Evolutionary conservation across 92 coral and sea anemone species (phyloP).

Genomic region (Zoanthus sociatus): DNA sequence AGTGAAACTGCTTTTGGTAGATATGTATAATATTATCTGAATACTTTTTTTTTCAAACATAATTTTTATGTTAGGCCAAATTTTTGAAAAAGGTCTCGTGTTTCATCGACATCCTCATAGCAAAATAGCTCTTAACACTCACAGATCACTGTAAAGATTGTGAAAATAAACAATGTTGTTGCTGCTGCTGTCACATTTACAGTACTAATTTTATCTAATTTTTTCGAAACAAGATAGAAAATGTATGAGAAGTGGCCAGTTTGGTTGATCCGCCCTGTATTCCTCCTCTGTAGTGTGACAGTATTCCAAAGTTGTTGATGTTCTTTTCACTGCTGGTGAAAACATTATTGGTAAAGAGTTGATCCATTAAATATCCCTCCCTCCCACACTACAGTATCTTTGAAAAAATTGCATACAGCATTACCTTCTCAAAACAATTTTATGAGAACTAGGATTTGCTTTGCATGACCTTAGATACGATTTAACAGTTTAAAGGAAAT

Average conservation of each 20-base stretch:
- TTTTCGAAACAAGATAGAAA: not conserved
- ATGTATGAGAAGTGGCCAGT: not conserved
- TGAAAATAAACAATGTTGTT: too few species aligned
- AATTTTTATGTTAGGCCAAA: not conserved
- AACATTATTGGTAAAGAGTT: slow-evolving; percentile 16
- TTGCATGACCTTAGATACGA: not conserved
- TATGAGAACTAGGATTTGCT: not conserved
- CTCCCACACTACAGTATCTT: not conserved
- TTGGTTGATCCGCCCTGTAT: not conserved
- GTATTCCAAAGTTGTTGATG: not conserved
- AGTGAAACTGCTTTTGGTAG: not conserved
- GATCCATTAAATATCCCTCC: not conserved
- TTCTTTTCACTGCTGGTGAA: slow-evolving; percentile 17
- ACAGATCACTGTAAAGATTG: too few species aligned
- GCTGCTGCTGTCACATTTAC: not conserved
- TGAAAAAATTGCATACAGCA: not conserved
- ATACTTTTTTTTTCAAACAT: not conserved
- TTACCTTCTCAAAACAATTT: slow-evolving; percentile 8
- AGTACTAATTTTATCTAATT: not conserved
- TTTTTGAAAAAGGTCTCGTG: not conserved
- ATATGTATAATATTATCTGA: not conserved
- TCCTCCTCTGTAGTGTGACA: slow-evolving; percentile 8
- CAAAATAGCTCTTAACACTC: not conserved
- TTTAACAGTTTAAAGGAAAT: not conserved
- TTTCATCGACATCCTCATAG: not conserved